Percentiles rank a stretch among this genome's conserved stretches.
phyloP scores from a whole-genome alignment of 2,888 invertebrate genomes.

The Trisateles emortualis region DNA sequence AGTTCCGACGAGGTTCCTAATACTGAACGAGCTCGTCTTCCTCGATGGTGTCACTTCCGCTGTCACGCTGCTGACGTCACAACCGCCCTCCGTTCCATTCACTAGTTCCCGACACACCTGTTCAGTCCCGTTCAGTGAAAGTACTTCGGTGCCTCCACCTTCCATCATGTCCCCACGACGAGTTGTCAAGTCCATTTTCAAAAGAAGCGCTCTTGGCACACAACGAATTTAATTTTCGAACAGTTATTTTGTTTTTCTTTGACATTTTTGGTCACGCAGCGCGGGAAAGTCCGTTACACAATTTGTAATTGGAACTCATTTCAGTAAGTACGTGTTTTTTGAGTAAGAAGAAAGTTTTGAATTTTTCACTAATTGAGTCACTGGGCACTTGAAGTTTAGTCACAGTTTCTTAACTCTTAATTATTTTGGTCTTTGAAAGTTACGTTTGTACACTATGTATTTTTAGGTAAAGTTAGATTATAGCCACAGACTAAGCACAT shows the following conservation, averaged over 20 bases:
- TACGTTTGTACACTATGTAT: slow-evolving; percentile 10
- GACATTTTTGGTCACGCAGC: slow-evolving; percentile 55
- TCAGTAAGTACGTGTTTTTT: slow-evolving; percentile 28
- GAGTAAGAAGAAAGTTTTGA: not conserved
- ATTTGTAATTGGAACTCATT: slow-evolving; percentile 54
- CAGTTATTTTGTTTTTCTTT: slow-evolving; percentile 45
- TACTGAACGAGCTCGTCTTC: slow-evolving; percentile 78
- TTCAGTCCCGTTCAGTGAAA: slow-evolving; percentile 62
- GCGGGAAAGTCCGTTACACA: slow-evolving; percentile 36
- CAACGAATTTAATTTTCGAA: slow-evolving; percentile 47
- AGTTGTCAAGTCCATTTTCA: slow-evolving; percentile 83
- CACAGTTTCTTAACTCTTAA: slow-evolving; percentile 13
- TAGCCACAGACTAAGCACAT: slow-evolving; percentile 37
- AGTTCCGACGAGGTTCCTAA: slow-evolving; percentile 77
- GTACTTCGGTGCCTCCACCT: slow-evolving; percentile 49
- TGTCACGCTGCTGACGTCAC: slow-evolving; percentile 70
- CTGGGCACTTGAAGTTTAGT: slow-evolving; percentile 36
- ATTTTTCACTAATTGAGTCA: slow-evolving; percentile 32
- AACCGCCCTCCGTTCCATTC: slow-evolving; percentile 65
- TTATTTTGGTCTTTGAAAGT: slow-evolving; percentile 3
- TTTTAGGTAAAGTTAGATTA: not conserved
- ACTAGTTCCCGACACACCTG: slow-evolving; percentile 67
- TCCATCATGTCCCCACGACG: slow-evolving; percentile 73
- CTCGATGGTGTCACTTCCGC: slow-evolving; percentile 65
- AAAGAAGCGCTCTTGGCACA: slow-evolving; percentile 42